Conservation (phyloP, 2,888 invertebrate species). For the Sphaerophoria taeniata region DNA sequence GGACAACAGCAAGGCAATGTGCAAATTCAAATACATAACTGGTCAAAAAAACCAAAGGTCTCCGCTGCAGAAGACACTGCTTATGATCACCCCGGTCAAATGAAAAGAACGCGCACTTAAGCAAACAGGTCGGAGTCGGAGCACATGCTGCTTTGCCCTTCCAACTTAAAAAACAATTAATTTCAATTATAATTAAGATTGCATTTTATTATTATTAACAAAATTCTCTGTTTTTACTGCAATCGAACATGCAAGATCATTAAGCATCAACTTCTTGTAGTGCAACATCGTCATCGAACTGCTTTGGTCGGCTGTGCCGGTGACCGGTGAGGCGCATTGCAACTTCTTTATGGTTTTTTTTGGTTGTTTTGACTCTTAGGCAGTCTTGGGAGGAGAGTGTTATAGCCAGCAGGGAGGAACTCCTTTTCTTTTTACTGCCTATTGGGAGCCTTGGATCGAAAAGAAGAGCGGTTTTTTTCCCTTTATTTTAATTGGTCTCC, state of each 20-base stretch:
- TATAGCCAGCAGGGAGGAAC: conserved; percentile 16
- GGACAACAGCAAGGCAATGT: no score
- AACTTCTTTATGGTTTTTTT: no score
- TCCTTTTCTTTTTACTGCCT: conserved; percentile 43
- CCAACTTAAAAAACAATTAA: conserved; percentile 71
- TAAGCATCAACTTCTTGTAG: conserved; percentile 21
- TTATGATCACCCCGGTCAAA: background rate
- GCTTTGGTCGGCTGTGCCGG: background rate
- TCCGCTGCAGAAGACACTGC: background rate
- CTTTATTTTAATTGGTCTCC: conserved; percentile 3
- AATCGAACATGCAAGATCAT: conserved; percentile 73
- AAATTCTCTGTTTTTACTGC: conserved; percentile 65
- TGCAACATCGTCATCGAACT: background rate
- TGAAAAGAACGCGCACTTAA: background rate
- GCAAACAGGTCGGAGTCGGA: background rate
- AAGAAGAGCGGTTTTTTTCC: background rate
- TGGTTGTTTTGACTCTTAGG: background rate
- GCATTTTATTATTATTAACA: conserved; percentile 70
- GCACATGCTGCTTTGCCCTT: conserved; percentile 34
- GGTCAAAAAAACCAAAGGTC: background rate
- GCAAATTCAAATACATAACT: background rate
- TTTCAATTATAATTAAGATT: conserved; percentile 73
- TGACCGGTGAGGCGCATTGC: background rate
- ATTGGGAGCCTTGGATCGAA: conserved; percentile 33
- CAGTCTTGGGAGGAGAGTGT: conserved; percentile 13